These are phyloP conservation scores for Frankliniella intonsa DNA, from an alignment of 2,888 invertebrate species.

Conservation along the genomic window DNA sequence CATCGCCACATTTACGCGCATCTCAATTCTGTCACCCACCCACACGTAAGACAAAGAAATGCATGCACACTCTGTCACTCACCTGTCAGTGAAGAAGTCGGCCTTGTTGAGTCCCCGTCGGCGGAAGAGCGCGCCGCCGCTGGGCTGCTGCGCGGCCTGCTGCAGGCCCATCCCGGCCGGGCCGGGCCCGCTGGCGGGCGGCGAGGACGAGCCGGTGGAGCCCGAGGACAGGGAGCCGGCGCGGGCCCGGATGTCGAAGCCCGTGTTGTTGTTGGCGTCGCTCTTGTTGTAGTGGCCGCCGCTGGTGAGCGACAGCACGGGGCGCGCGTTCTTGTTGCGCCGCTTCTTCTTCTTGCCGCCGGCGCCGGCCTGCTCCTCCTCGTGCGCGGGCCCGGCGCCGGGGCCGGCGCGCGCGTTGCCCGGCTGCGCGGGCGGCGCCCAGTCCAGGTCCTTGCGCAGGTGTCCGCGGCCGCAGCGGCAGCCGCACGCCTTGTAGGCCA, in stretches of 20 bases:
- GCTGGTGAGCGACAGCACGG: slow-evolving; percentile 52
- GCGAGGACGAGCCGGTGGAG: slow-evolving; percentile 75
- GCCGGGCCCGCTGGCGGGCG: slow-evolving; percentile 55
- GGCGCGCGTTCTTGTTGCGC: slow-evolving; percentile 61
- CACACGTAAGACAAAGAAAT: neutral
- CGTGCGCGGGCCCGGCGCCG: too few relatives aligned
- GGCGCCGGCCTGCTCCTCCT: slow-evolving; percentile 43
- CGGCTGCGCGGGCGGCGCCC: slow-evolving; percentile 61
- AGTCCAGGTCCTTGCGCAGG: slow-evolving; percentile 89
- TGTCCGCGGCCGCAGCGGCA: slow-evolving; percentile 92
- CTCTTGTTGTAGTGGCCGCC: slow-evolving; percentile 42
- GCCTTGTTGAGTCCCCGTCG: slow-evolving; percentile 53
- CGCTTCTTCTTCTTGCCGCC: slow-evolving; percentile 62
- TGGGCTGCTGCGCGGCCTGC: too few relatives aligned
- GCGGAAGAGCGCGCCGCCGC: too few relatives aligned
- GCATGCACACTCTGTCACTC: slow-evolving; percentile 45
- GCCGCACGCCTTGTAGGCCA: slow-evolving; percentile 91
- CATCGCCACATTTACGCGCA: too few relatives aligned
- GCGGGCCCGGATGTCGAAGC: slow-evolving; percentile 55
- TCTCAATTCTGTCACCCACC: too few relatives aligned
- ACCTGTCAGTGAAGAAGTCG: slow-evolving; percentile 78
- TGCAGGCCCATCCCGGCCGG: neutral
- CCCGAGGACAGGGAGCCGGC: slow-evolving; percentile 74
- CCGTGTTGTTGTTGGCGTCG: slow-evolving; percentile 36
- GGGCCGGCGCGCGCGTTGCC: slow-evolving; percentile 49